Base-by-base conservation (phyloP, 2,888 invertebrate species). In the Oscheius sp. region DNA sequence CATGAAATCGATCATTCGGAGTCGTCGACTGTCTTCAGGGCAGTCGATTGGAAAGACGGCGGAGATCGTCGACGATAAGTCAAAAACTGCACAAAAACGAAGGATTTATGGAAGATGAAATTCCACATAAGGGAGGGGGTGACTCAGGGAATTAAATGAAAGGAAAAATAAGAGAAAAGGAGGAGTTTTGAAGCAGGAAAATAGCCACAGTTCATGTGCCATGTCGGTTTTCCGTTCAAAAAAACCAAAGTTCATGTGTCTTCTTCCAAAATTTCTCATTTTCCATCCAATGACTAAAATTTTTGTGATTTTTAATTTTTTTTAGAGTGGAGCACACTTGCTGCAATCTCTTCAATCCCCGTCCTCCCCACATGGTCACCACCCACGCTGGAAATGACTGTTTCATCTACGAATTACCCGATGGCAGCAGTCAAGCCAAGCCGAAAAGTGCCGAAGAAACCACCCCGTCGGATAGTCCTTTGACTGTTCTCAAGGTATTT, bases 391-490 rank as follows among this genome's bases (percentile, higher is more conserved):
- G 86, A 25, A 87, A 87, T 71, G 87, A 87, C 66, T 87, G 87
- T 59, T 88, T 87, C 75, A 85, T 87, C 43, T 87, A 87, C 64
- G 87, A 88, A 66, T 75, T 87, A 58, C 87, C 87, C 21, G 87
- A 87, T 70, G 86, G 86, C 1, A 76, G 80, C 1, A 63, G 76
- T 0, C 53, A 66, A 1, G 66, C 72, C 1, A 55, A 55, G 29
- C 69, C 64, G n/a, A 73, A 69, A 41, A 56, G 66, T 23, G 27
- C 23, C 46, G 55, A 55, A 25, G 23, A 21, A 55, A 55, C 55
- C 13, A 16, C 49, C 49, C 18, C 49, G n/a, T 61, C 61, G 13
- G 74, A 70, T 12, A 29, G 27, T 25, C 74, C 74, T 43, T 23
- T 74, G 5, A 70, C 70, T 7, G 70, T 74, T 45, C 61, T 74